Conservation (phyloP, 2,113 vertebrate species). For the Rhombomys opimus region DNA sequence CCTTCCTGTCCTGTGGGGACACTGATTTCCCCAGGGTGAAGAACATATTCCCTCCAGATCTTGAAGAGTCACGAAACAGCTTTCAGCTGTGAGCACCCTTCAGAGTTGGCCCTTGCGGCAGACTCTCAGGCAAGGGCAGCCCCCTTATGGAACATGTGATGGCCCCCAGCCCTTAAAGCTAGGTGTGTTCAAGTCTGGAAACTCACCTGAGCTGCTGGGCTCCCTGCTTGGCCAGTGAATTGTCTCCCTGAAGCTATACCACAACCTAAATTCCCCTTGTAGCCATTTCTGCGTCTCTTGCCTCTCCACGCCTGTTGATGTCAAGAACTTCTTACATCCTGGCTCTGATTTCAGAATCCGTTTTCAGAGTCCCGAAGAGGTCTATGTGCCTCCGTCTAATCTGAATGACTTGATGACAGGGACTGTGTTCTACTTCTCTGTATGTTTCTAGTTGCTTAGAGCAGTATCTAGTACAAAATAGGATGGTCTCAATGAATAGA, state of each 20-base stretch:
- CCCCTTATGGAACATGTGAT: not conserved
- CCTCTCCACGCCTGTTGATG: not conserved
- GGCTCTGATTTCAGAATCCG: not conserved
- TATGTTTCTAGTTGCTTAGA: not conserved
- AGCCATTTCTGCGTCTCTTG: not conserved
- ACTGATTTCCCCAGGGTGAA: not conserved
- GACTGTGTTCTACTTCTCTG: not conserved
- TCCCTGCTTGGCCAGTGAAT: too few relatives aligned
- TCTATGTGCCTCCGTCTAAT: not conserved
- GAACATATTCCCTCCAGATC: not conserved
- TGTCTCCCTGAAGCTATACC: not conserved
- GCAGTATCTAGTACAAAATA: not conserved
- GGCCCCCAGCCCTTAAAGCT: not conserved
- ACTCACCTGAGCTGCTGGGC: not conserved
- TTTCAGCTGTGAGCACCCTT: not conserved
- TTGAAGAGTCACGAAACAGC: not conserved
- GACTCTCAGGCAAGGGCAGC: not conserved
- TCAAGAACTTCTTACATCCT: not conserved
- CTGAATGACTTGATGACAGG: not conserved
- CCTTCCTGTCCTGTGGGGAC: not conserved
- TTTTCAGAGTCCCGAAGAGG: not conserved
- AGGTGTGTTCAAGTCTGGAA: not conserved
- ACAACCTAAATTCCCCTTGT: not conserved
- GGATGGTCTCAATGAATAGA: not conserved
- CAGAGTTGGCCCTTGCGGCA: not conserved